Evolutionary conservation across 2,888 invertebrate species (phyloP), one percentile per base, ranked within the genome.

Genomic region (Phoronis australis): DNA sequence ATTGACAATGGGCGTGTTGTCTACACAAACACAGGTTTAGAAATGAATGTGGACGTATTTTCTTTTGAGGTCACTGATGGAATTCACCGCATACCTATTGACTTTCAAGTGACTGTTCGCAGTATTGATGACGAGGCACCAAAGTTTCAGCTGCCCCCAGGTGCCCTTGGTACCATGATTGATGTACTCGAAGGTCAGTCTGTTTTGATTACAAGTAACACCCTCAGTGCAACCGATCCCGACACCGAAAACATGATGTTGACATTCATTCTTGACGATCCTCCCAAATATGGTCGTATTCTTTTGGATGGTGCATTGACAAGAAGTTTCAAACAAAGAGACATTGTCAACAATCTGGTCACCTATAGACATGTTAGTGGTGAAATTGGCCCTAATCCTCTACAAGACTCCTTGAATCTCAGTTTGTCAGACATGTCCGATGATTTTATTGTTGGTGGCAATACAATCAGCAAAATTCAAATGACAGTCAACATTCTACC

Each of bases 61-160:
- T 52, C 52, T n/a, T 43, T 77, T 18, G 71, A 74, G 48, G 66
- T 74, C 0, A 66, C 73, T 4, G 76, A 77, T 60, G 76, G 76
- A 2, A 55, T 69, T n/a, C 75, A 76, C 51, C 59, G 57, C 47
- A 64, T 77, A 26, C 71, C 73, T 12, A 58, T 66, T 3, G 65
- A 51, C 3, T 57, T 77, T 37, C 62, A 64, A 31, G 60, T 77
- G 4, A 55, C 49, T 1, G 59, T 76, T 24, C 53, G 57, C n/a
- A 61, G 64, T 9, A 59, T 68, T 23, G 75, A 74, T 47, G 71
- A 73, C 48, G 69, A 73, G 46, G 57, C 62, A 3, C 67, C 73
- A 1, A 54, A 54, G 3, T 45, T 70, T 38, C 9, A 9, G 9
- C 57, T 68, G 24, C 61, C 64, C 2, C 54, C 61, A 5, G 69